Evolutionary conservation across 2,888 invertebrate genomes (phyloP), one percentile per base, ranked within the genome.

Genomic region (Hirtodrosophila trivittata): DNA sequence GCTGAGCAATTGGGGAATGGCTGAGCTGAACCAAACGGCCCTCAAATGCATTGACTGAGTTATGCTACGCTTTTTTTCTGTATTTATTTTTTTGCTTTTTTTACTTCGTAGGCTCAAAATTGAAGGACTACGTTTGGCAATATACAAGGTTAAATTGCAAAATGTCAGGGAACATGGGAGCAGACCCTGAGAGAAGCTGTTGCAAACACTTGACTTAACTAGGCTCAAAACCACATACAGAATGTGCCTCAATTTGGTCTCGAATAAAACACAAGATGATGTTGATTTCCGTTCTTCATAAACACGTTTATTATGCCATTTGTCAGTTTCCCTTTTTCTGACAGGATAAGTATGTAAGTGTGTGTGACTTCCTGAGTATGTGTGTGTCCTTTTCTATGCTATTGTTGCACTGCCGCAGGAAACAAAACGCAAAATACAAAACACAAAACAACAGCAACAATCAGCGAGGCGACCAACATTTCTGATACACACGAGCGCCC

Each of bases 1-100:
- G 47, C 60, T 54, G 60, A 57, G 58, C 60, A 68, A 66, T 66
- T 68, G 57, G 67, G 78, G 72, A 67, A 65, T 64, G 72, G 55
- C 46, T 62, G 42, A 18, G 57, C 51, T 30, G 46, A 73, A 54
- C 66, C 59, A 67, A 76, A 64, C 66, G 83, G 81, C 86, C 86
- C 86, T 66, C 85, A 87, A 83, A 76, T 82, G 86, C 83, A 84
- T 72, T 85, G 85, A 66, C 87, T 74, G 81, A 87, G 76, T 72
- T 85, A 76, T 86, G 74, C 75, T 82, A 71, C 63, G 58, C 41
- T 43, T 60, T 60, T 50, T 56, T 66, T 57, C 26, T 45, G 41
- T 42, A 43, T 55, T 52, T 43, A 28, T 21, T 51, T 38, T 49
- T 39, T 37, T 38, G 54, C 41, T 57, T 47, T 9, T 49, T 32